Evolutionary conservation across 1,140 invertebrate genomes (phyloP).

Genomic region (Schlechtendalia chinensis): DNA sequence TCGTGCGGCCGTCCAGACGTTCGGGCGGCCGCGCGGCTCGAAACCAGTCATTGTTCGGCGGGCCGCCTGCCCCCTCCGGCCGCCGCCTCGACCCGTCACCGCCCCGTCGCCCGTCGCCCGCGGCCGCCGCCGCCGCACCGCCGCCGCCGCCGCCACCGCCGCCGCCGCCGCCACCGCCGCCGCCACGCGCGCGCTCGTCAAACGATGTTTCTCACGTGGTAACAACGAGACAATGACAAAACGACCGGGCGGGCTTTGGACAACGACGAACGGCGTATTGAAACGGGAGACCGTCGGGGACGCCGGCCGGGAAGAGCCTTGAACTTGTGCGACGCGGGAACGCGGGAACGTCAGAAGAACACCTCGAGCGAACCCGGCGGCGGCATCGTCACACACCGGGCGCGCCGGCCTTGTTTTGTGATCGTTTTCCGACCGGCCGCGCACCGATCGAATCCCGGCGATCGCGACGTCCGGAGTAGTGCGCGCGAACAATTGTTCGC

Average conservation of each 20-base stretch:
- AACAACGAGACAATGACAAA: neutral
- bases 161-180: too few relatives aligned
- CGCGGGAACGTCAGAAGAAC: neutral
- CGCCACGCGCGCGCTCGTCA: too few relatives aligned
- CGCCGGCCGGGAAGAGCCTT: conserved; percentile 20
- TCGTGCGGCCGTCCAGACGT: conserved; percentile 30
- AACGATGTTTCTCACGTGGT: neutral
- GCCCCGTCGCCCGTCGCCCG: too few relatives aligned
- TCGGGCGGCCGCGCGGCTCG: conserved; percentile 30
- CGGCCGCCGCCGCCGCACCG: neutral
- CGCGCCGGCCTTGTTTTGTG: too few relatives aligned
- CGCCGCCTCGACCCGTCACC: neutral
- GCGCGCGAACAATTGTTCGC: too few relatives aligned
- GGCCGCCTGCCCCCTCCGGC: neutral
- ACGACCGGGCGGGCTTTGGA: neutral
- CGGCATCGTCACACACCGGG: too few relatives aligned
- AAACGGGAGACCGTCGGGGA: neutral
- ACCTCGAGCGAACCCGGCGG: too few relatives aligned
- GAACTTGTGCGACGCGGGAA: conserved; percentile 40
- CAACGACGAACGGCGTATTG: neutral
- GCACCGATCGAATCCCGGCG: too few relatives aligned
- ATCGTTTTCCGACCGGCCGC: too few relatives aligned
- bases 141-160: too few relatives aligned
- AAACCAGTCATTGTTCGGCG: conserved; percentile 26
- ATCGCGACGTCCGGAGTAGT: too few relatives aligned